A percentile compares a stretch with the other conserved stretches of the same genome.
phyloP scores from a whole-genome alignment of 2,888 invertebrate species.

The Leptura quadrifasciata region DNA sequence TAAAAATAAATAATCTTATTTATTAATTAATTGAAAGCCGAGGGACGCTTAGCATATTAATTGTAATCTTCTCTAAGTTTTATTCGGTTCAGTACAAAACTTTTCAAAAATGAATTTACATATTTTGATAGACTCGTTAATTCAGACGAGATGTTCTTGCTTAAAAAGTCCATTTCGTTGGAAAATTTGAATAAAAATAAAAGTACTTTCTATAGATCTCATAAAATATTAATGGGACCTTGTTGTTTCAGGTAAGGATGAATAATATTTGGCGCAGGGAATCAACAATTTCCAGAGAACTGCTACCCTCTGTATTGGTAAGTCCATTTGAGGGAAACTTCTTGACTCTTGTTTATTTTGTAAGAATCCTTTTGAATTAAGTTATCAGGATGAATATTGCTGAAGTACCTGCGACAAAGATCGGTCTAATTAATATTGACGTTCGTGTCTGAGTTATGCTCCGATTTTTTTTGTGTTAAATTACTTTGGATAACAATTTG shows the following conservation, averaged over 20 bases:
- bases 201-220: conserved; percentile 58
- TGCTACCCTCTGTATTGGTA: conserved; percentile 32
- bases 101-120: conserved; percentile 42
- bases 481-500: background rate
- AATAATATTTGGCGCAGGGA: conserved; percentile 45
- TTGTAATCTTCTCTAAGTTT: conserved; percentile 26
- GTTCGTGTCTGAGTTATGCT: background rate
- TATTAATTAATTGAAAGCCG: conserved; percentile 16
- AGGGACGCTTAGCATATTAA: conserved; percentile 32
- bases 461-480: conserved; percentile 5
- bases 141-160: conserved; percentile 27
- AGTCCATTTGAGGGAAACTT: conserved; percentile 37
- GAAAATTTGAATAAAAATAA: conserved; percentile 59
- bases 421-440: conserved; percentile 34
- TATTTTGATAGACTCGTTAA: conserved; percentile 43
- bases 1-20: background rate
- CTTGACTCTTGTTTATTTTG: conserved; percentile 33
- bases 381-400: conserved; percentile 25
- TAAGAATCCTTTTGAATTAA: conserved; percentile 20
- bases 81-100: conserved; percentile 27
- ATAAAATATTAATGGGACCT: conserved; percentile 64
- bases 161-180: conserved; percentile 55
- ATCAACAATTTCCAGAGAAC: conserved; percentile 20
- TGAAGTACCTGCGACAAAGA: conserved; percentile 19
- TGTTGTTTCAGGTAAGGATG: conserved; percentile 64